Evolutionary conservation across 2,888 invertebrate genomes (phyloP).

Genomic region (Epistrophe grossulariae): DNA sequence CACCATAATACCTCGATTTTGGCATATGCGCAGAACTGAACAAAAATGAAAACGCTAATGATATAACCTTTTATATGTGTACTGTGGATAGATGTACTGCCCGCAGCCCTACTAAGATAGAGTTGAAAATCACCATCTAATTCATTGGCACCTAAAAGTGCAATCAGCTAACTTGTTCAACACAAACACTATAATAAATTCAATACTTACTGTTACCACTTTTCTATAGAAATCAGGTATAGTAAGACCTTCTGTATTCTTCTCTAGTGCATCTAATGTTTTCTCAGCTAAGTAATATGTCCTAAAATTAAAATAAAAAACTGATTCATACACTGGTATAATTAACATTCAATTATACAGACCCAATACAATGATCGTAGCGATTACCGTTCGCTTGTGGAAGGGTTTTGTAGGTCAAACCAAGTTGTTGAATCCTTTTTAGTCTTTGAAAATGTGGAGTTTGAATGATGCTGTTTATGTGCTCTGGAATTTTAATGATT

Average conservation of each 20-base stretch:
- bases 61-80: too few species aligned
- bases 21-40: too few species aligned
- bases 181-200: neutral
- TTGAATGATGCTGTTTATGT: conserved; percentile 84
- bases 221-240: conserved; percentile 79
- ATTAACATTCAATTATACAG: conserved; percentile 34
- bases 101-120: too few species aligned
- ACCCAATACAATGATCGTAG: conserved; percentile 86
- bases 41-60: too few species aligned
- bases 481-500: conserved; percentile 77
- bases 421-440: conserved; percentile 86
- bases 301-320: conserved; percentile 80
- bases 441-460: conserved; percentile 87
- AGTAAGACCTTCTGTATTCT: conserved; percentile 78
- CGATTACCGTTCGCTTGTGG: conserved; percentile 85
- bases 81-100: too few species aligned
- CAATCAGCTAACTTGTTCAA: too few species aligned
- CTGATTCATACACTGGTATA: neutral
- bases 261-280: conserved; percentile 83
- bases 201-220: conserved; percentile 79
- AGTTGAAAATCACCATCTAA: too few species aligned
- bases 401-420: conserved; percentile 84
- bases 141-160: too few species aligned
- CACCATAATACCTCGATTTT: too few species aligned
- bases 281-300: conserved; percentile 85